Conservation (phyloP, 2,888 invertebrate genomes). For the Penaeus monodon region DNA sequence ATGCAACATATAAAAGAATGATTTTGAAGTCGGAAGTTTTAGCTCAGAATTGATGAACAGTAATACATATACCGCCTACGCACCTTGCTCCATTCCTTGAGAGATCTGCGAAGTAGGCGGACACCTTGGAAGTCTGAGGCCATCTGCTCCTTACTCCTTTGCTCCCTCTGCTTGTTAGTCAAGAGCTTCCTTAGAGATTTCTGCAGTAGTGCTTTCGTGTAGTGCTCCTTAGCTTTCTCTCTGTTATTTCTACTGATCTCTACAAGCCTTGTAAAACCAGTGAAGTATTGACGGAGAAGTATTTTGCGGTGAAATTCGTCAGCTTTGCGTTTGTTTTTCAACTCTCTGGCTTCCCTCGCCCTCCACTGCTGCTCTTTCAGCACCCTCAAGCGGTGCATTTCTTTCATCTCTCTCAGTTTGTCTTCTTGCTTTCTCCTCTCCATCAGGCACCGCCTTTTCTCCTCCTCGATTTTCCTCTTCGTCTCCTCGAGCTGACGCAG, state of each 20-base stretch:
- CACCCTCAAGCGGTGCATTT: constrained; percentile 27
- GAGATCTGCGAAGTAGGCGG: constrained; percentile 22
- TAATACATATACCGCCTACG: no score
- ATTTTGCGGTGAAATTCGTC: constrained; percentile 29
- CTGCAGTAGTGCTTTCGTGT: constrained; percentile 26
- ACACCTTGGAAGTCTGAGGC: constrained; percentile 34
- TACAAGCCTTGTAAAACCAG: constrained; percentile 23
- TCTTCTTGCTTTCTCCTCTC: constrained; percentile 31
- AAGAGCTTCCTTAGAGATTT: constrained; percentile 20
- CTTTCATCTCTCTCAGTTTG: constrained; percentile 35
- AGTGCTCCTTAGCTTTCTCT: constrained; percentile 37
- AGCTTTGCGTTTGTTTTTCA: constrained; percentile 35
- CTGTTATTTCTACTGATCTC: constrained; percentile 25
- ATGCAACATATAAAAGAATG: no score
- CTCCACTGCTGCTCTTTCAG: constrained; percentile 43
- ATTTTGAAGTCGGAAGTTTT: no score
- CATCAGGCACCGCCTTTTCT: constrained; percentile 40
- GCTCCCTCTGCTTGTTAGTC: constrained; percentile 35
- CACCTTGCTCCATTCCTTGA: constrained; percentile 34
- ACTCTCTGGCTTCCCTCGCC: constrained; percentile 22
- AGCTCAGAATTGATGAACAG: no score
- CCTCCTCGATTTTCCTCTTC: constrained; percentile 46
- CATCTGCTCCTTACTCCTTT: constrained; percentile 33
- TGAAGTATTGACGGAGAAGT: constrained; percentile 34
- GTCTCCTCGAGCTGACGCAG: constrained; percentile 26